Evolutionary conservation across 2,888 invertebrate genomes (phyloP).

Genomic region (Tenthredo amoena): DNA sequence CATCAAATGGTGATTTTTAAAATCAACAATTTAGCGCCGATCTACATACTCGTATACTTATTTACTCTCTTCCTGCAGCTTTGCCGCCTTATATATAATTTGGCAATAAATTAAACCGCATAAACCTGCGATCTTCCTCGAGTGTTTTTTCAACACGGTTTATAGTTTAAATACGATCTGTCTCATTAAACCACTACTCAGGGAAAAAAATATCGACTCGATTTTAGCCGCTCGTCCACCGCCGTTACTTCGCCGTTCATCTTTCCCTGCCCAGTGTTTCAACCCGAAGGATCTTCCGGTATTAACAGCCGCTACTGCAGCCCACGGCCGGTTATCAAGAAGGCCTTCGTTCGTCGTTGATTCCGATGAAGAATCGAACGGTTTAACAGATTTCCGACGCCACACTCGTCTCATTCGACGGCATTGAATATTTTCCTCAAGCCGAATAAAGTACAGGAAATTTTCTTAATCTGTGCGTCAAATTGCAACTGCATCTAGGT

Average conservation of each 20-base stretch:
- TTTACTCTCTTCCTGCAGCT: not conserved
- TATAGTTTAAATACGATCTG: not conserved
- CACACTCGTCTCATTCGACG: conserved; percentile 70
- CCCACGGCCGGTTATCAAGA: conserved; percentile 60
- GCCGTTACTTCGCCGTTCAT: conserved; percentile 70
- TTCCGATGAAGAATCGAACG: conserved; percentile 63
- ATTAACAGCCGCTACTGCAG: conserved; percentile 61
- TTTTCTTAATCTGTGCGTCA: not conserved
- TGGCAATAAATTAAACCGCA: not conserved
- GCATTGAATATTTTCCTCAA: conserved; percentile 30
- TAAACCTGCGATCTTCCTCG: not conserved
- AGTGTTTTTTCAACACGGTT: not conserved
- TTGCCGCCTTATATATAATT: not conserved
- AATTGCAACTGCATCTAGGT: not conserved
- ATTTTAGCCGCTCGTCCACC: conserved; percentile 68
- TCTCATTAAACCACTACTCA: not conserved
- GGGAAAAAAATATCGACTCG: not conserved
- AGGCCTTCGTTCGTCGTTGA: conserved; percentile 65
- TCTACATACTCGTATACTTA: not conserved
- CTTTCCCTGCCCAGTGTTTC: conserved; percentile 68
- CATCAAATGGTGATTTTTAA: not conserved
- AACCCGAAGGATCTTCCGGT: conserved; percentile 58
- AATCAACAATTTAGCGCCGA: not conserved
- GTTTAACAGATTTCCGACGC: conserved; percentile 64
- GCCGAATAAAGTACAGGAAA: not conserved